phyloP scores from a whole-genome alignment of 2,113 vertebrate genomes.

The Ceuthmochares aereus region DNA sequence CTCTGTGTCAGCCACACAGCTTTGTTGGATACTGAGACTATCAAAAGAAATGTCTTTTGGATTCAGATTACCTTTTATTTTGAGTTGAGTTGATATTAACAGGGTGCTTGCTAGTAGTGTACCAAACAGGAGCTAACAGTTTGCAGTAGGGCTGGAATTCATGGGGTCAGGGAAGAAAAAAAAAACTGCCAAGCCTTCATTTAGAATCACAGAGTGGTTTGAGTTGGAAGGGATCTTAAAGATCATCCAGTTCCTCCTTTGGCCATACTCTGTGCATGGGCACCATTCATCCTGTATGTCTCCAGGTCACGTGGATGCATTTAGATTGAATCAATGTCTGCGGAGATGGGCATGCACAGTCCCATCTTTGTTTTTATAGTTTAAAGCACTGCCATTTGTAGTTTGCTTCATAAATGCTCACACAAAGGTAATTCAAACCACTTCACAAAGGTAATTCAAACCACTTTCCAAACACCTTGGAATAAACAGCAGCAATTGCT shows the following conservation, averaged over 20 bases:
- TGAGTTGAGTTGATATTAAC: neutral
- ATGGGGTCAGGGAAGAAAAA: neutral
- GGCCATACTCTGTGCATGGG: neutral
- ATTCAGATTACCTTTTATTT: neutral
- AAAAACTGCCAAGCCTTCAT: neutral
- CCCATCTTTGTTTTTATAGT: neutral
- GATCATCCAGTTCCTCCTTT: neutral
- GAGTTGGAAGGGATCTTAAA: too few relatives aligned
- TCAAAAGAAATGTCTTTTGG: neutral
- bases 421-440: neutral
- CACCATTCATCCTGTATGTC: neutral
- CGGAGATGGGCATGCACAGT: neutral
- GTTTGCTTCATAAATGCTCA: neutral
- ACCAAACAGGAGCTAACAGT: neutral
- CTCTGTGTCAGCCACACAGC: neutral
- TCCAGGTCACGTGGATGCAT: neutral
- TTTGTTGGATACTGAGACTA: neutral
- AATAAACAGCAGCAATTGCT: neutral
- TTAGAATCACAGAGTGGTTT: neutral
- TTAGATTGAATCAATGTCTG: neutral
- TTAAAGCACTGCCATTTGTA: neutral
- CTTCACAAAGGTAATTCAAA: neutral
- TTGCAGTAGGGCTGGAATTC: neutral
- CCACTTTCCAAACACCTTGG: neutral
- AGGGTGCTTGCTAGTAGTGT: neutral